Base-by-base conservation (phyloP, 2,113 vertebrate genomes). In the Plotosus lineatus region DNA sequence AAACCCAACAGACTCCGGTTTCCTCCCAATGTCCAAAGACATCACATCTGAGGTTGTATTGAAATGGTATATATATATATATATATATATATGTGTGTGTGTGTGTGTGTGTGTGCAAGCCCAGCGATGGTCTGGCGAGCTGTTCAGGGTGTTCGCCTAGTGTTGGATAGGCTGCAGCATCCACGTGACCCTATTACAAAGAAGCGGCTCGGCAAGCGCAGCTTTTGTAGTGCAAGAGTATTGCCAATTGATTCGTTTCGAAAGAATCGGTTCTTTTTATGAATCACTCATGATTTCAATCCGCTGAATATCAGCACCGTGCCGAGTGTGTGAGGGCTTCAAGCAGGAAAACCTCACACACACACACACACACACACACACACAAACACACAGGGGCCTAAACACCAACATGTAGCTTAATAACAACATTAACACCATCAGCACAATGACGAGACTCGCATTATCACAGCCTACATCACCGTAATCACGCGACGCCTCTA, bases 381-480 rank as follows among this genome's bases (percentile, higher is more conserved):
- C 21, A 58, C 50, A 31, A 58, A 63, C 71, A 53, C 33, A 31
- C 8, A 19, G 56, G 19, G n/a, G 14, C 53, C 31, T 19, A 6
- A 11, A 33, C 17, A 74, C 51, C 74, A 76, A 50, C 19, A 75
- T 83, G 77, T 80, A 83, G 77, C n/a, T 66, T 33, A n/a, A 10
- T 31, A n/a, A 75, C 60, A 46, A 1, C 21, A 40, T 38, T 2
- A 68, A 10, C 10, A 14, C 21, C 23, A 72, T 81, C 3, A 56
- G 8, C 19, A 15, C n/a, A 31, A 77, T 83, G 80, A 72, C 21
- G 3, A 51, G 63, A 2, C n/a, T 36, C 33, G 5, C 23, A 42
- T 44, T 40, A 21, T 56, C 65, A 56, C 11, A 7, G 21, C 38
- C 0, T 36, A 3, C 5, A 38, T 63, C 55, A 28, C 28, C 38